Base-by-base conservation (phyloP, 2,888 invertebrate genomes). In the Tuberolachnus salignus region DNA sequence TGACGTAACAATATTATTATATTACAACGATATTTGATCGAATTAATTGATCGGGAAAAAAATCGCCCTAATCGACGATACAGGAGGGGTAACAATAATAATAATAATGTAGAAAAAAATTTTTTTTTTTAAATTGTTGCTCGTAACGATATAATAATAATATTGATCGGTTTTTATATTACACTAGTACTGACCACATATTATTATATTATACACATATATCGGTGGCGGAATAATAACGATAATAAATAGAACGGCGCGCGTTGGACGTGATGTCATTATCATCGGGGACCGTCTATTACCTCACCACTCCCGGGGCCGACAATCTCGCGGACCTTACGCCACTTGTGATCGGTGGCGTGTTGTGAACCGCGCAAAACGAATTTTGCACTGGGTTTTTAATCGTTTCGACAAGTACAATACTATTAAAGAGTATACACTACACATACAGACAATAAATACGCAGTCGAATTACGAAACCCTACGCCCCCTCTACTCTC, bases 181-280 rank as follows among this genome's bases (percentile, higher is more conserved):
- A 51, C 44, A 67, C 26, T 51, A n/a, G 49, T n/a, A 21, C 46
- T 16, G n/a, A n/a, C n/a, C n/a, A n/a, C n/a, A n/a, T n/a, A n/a
- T n/a, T n/a, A n/a, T n/a, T n/a, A n/a, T n/a, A n/a, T n/a, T 19
- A 55, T 42, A 55, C n/a, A 53, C 42, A 46, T 9, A 71, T 16
- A 21, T 16, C 8, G 49, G 21, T 61, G 51, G 23, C n/a, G n/a
- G n/a, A n/a, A n/a, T 55, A 59, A 59, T 69, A 59, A 61, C 34
- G 51, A 71, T 42, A 59, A 71, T 71, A 71, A 71, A 71, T 57
- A 59, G 46, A 59, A 57, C 42, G 69, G 53, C 21, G 49, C 23
- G 46, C 53, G 16, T 70, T 55, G 70, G 42, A 70, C 70, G 70
- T 70, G 70, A 70, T 57, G 44, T 70, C 44, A 70, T 70, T 70